A percentile compares a stretch with the other conserved stretches of the same genome.
These are phyloP conservation scores for Nomada ferruginata DNA, from an alignment of 2,888 invertebrate genomes.

Conservation along the genomic window DNA sequence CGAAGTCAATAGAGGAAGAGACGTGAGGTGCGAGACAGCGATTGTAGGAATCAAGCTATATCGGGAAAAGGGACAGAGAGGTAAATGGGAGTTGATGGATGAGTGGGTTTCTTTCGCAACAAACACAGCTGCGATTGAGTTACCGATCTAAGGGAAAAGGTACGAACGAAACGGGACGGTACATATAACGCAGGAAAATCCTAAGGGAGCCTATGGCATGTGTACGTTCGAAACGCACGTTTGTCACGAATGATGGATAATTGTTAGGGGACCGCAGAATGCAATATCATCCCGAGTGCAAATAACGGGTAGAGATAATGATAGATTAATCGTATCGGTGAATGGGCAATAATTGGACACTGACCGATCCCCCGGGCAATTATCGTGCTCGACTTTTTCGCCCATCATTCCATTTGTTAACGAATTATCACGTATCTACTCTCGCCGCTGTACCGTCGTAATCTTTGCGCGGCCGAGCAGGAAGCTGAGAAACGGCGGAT, in stretches of 20 bases:
- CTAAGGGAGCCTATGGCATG: conserved; percentile 2
- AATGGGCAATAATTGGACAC: conserved; percentile 70
- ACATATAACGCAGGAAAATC: not conserved
- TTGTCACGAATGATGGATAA: conserved; percentile 43
- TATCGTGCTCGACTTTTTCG: conserved; percentile 18
- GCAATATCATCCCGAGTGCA: conserved; percentile 45
- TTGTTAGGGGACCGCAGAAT: conserved; percentile 19
- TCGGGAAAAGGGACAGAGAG: conserved; percentile 1
- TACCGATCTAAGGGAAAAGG: conserved; percentile 15
- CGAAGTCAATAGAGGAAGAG: not conserved
- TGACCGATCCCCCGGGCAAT: conserved; percentile 27
- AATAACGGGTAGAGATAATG: conserved; percentile 56
- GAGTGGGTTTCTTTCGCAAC: conserved; percentile 43
- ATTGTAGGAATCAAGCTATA: conserved; percentile 39
- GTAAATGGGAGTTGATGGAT: conserved; percentile 62
- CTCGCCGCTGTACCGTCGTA: too few species aligned
- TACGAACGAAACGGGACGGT: conserved; percentile 3
- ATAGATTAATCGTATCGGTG: conserved; percentile 62
- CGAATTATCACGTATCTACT: conserved; percentile 13
- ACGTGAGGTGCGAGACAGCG: not conserved
- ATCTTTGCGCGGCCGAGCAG: too few species aligned
- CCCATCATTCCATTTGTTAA: conserved; percentile 23
- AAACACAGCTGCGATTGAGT: conserved; percentile 59
- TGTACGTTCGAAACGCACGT: not conserved
- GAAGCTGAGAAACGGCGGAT: too few species aligned